Conservation (phyloP, 2,888 invertebrate genomes). For the Drosophila acutilabella region DNA sequence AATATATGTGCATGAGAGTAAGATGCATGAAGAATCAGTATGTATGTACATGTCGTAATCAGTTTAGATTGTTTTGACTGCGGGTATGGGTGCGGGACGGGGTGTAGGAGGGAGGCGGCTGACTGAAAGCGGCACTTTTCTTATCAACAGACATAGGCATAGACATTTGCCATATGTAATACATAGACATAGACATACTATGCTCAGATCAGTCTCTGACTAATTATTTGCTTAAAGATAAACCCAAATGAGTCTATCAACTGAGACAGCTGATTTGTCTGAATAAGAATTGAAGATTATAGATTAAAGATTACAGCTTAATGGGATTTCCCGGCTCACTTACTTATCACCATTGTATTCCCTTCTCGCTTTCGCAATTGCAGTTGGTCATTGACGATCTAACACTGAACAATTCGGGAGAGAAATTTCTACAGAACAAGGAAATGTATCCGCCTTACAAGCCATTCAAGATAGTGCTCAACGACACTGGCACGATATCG, state of each 20-base stretch:
- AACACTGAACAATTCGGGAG: constrained; percentile 84
- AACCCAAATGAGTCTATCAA: constrained; percentile 36
- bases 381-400: constrained; percentile 85
- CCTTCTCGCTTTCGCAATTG: constrained; percentile 16
- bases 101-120: constrained; percentile 7
- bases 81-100: constrained; percentile 15
- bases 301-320: constrained; percentile 26
- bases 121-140: constrained; percentile 52
- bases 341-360: constrained; percentile 1
- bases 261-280: constrained; percentile 37
- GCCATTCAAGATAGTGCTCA: constrained; percentile 83
- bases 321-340: constrained; percentile 54
- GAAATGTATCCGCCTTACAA: constrained; percentile 85
- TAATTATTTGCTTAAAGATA: constrained; percentile 49
- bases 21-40: background rate
- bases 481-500: constrained; percentile 82
- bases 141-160: constrained; percentile 54
- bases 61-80: constrained; percentile 72
- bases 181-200: background rate
- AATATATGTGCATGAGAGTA: background rate
- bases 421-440: constrained; percentile 84
- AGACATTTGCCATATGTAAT: constrained; percentile 46
- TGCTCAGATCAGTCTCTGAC: constrained; percentile 33
- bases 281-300: background rate
- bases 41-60: constrained; percentile 48